Conservation (phyloP, 2,888 invertebrate genomes). For the Bombylius discolor region DNA sequence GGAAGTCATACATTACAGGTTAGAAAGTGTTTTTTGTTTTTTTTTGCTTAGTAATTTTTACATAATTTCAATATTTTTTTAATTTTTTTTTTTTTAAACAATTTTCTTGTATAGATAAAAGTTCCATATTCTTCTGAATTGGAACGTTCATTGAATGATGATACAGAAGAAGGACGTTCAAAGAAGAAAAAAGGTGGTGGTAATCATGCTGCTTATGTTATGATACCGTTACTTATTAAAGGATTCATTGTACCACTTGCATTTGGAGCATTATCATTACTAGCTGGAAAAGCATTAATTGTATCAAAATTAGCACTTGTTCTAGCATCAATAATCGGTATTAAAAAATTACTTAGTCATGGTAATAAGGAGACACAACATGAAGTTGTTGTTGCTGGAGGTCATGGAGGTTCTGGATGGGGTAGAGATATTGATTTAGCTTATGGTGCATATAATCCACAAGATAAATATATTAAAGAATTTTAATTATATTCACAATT, state of each 20-base stretch:
- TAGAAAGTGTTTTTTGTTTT: conserved; percentile 16
- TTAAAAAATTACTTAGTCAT: conserved; percentile 66
- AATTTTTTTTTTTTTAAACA: not conserved
- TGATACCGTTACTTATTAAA: conserved; percentile 66
- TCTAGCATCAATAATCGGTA: conserved; percentile 68
- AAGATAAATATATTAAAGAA: not conserved
- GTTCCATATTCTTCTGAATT: conserved; percentile 55
- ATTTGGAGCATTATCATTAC: conserved; percentile 64
- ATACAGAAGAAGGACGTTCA: conserved; percentile 18
- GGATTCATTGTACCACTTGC: conserved; percentile 72
- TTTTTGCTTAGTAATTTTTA: not conserved
- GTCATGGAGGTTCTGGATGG: conserved; percentile 59
- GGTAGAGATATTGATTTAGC: conserved; percentile 52
- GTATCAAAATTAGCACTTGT: conserved; percentile 73
- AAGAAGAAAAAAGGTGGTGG: conserved; percentile 10
- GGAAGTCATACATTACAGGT: conserved; percentile 69
- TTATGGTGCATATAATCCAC: conserved; percentile 42
- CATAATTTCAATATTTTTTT: not conserved
- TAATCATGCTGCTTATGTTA: conserved; percentile 49
- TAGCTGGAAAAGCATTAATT: conserved; percentile 76
- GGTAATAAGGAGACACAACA: conserved; percentile 51
- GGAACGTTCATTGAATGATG: conserved; percentile 41
- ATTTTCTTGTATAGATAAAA: conserved; percentile 45
- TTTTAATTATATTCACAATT: not conserved
- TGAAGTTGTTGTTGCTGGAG: conserved; percentile 59